Evolutionary conservation across 1,140 invertebrate species (phyloP).

Genomic region (Trialeurodes vaporariorum): DNA sequence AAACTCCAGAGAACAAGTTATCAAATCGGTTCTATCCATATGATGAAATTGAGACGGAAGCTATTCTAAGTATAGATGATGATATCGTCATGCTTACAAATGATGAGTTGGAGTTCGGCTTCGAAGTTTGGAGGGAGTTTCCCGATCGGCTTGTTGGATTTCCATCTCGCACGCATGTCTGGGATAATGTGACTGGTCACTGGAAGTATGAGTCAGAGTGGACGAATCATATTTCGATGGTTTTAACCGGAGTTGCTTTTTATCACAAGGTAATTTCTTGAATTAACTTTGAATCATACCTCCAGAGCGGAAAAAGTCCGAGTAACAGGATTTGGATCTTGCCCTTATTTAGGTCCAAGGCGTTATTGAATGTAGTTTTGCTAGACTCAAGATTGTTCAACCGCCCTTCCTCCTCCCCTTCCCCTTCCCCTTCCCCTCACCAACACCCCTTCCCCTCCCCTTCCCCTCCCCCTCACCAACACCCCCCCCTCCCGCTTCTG

Average conservation of each 20-base stretch:
- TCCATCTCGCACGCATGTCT: conserved; percentile 77
- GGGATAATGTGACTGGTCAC: conserved; percentile 67
- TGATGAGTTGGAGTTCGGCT: conserved; percentile 87
- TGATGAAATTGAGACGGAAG: conserved; percentile 86
- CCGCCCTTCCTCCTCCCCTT: too few species aligned
- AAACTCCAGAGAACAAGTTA: conserved; percentile 81
- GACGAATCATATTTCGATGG: conserved; percentile 89
- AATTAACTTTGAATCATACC: too few species aligned
- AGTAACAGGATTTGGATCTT: too few species aligned
- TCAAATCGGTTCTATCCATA: conserved; percentile 91
- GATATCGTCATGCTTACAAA: conserved; percentile 89
- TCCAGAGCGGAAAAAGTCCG: too few species aligned
- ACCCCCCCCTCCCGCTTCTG: too few species aligned
- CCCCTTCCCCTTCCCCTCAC: too few species aligned
- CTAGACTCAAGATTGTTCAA: too few species aligned
- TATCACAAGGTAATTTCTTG: conserved; percentile 60
- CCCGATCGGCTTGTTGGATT: conserved; percentile 85
- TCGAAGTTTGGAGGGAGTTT: conserved; percentile 83
- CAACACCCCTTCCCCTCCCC: too few species aligned
- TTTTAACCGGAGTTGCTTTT: conserved; percentile 85
- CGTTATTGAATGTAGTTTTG: too few species aligned
- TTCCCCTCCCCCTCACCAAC: too few species aligned
- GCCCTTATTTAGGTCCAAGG: too few species aligned
- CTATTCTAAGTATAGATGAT: conserved; percentile 81
- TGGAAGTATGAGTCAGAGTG: conserved; percentile 93